Conservation (phyloP, 2,888 invertebrate genomes). For the Cheilosia grossa region DNA sequence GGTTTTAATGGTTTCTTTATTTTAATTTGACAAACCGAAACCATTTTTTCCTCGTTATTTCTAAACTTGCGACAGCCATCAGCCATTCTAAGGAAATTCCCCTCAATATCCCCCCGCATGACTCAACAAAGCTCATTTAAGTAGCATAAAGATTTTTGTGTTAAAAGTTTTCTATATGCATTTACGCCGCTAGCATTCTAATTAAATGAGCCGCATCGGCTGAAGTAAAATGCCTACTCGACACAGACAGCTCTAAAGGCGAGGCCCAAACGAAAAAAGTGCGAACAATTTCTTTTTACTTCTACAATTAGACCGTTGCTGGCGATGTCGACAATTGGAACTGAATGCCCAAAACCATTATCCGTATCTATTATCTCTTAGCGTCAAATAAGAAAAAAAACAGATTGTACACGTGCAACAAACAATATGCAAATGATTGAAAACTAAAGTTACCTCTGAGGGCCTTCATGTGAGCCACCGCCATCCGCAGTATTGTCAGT, state of each 20-base stretch:
- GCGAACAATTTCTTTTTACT: conserved; percentile 27
- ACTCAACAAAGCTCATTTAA: conserved; percentile 25
- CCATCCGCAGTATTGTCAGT: conserved; percentile 99
- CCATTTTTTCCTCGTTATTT: conserved; percentile 38
- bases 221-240: conserved; percentile 36
- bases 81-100: conserved; percentile 25
- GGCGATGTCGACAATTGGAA: conserved; percentile 4
- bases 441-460: conserved; percentile 89
- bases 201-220: conserved; percentile 42
- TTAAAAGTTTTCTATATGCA: conserved; percentile 58
- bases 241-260: conserved; percentile 36
- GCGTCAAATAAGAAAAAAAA: neutral
- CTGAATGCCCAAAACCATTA: conserved; percentile 24
- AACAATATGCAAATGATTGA: conserved; percentile 44
- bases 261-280: conserved; percentile 27
- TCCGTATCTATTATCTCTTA: conserved; percentile 5
- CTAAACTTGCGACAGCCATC: conserved; percentile 25
- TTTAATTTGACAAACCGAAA: conserved; percentile 46
- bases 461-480: conserved; percentile 99
- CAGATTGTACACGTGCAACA: conserved; percentile 26
- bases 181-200: conserved; percentile 56
- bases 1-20: conserved; percentile 45
- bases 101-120: conserved; percentile 14
- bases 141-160: conserved; percentile 40
- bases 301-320: conserved; percentile 7